Conservation (phyloP, 1,140 invertebrate genomes). For the Maconellicoccus hirsutus region DNA sequence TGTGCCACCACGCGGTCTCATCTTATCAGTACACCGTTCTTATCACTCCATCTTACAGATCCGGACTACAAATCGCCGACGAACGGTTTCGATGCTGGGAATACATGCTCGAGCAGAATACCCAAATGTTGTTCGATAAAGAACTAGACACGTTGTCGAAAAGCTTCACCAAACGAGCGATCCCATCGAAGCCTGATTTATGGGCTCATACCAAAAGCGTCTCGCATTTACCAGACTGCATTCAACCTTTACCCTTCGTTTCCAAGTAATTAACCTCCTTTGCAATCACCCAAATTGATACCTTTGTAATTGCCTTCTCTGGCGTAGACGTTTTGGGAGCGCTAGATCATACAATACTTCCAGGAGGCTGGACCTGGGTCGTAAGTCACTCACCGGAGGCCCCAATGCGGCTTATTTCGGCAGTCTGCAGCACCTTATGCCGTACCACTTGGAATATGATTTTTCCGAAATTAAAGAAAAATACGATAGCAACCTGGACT, state of each 20-base stretch:
- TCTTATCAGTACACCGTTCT: too few species aligned
- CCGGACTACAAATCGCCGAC: constrained; percentile 48
- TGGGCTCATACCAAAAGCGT: constrained; percentile 30
- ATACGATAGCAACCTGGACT: constrained; percentile 43
- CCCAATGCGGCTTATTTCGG: constrained; percentile 76
- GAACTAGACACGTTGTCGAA: constrained; percentile 67
- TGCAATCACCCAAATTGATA: neutral
- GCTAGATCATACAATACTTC: constrained; percentile 55
- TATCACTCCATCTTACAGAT: constrained; percentile 22
- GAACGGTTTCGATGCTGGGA: constrained; percentile 87
- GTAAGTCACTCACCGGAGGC: constrained; percentile 48
- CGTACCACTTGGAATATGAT: constrained; percentile 72
- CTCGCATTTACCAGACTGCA: constrained; percentile 27
- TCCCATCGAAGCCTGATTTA: constrained; percentile 28
- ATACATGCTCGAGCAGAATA: constrained; percentile 84
- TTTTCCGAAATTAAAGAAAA: constrained; percentile 68
- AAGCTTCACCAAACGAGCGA: constrained; percentile 39
- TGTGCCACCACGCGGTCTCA: too few species aligned
- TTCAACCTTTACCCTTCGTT: constrained; percentile 26
- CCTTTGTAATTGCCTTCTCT: too few species aligned
- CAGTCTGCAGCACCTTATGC: constrained; percentile 66
- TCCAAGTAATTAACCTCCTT: constrained; percentile 25
- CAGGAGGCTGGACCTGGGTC: constrained; percentile 34
- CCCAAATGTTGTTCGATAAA: constrained; percentile 74
- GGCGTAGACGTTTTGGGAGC: constrained; percentile 62